Evolutionary conservation across 2,797 vertebrate genomes (phyloP).

Genomic region (Poliocrania exsul): DNA sequence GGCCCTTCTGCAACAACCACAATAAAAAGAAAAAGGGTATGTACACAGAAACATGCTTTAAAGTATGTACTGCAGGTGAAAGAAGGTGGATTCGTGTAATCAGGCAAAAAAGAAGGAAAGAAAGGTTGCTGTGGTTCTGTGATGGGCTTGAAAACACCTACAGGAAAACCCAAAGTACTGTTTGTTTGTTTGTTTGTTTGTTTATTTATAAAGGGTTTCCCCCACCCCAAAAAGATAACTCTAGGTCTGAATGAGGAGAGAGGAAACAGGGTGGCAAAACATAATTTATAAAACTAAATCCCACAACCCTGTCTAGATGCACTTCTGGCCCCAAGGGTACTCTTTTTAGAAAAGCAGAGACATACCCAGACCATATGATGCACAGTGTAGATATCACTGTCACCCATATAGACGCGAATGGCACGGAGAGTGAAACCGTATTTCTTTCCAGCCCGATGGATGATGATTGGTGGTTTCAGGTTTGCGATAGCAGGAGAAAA

Average conservation of each 20-base stretch:
- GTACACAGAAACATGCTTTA: slow-evolving; percentile 30
- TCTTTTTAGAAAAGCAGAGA: slow-evolving; percentile 51
- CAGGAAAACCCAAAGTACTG: background rate
- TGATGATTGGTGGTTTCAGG: slow-evolving; percentile 88
- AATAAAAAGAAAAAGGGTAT: background rate
- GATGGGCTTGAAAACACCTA: background rate
- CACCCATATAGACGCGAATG: slow-evolving; percentile 97
- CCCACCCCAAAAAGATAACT: background rate
- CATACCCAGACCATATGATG: slow-evolving; percentile 99
- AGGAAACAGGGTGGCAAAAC: background rate
- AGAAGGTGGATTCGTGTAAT: slow-evolving; percentile 10
- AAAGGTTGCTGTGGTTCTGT: background rate
- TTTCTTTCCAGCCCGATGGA: slow-evolving; percentile 94
- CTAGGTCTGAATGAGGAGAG: background rate
- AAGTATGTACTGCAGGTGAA: slow-evolving; percentile 14
- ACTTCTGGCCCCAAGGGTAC: background rate
- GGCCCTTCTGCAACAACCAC: slow-evolving; percentile 16
- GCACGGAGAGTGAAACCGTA: slow-evolving; percentile 96
- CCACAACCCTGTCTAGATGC: background rate
- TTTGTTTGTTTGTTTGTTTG: background rate
- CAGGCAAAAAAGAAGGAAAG: slow-evolving; percentile 1
- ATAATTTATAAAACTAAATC: background rate
- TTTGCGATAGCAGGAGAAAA: slow-evolving; percentile 87
- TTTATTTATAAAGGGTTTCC: background rate
- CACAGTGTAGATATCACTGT: slow-evolving; percentile 93